Percentiles rank a stretch among this genome's conserved stretches.
Conservation (phyloP, 2,113 vertebrate species). For the Brienomyrus brachyistius region DNA sequence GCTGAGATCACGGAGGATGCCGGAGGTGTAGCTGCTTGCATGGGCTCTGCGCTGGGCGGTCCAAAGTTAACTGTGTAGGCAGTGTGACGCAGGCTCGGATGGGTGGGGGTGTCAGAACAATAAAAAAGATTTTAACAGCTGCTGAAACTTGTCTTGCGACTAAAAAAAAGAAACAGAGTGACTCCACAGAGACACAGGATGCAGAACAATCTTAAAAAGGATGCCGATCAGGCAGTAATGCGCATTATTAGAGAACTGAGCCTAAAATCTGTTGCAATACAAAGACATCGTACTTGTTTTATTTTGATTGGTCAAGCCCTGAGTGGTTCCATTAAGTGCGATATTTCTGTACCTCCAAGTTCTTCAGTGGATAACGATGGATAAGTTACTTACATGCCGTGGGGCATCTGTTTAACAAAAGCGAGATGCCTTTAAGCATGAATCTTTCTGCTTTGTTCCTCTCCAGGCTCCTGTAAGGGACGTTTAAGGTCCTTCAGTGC, state of each 20-base stretch:
- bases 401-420: not conserved
- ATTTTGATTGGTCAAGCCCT: not conserved
- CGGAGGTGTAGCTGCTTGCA: not conserved
- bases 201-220: not conserved
- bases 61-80: not conserved
- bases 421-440: not conserved
- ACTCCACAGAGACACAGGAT: not conserved
- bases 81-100: not conserved
- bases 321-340: not conserved
- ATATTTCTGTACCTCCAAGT: not conserved
- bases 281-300: not conserved
- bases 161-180: not conserved
- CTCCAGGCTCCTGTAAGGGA: not conserved
- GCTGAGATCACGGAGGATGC: not conserved
- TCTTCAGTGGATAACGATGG: not conserved
- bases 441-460: not conserved
- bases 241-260: not conserved
- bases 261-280: not conserved
- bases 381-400: not conserved
- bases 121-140: not conserved
- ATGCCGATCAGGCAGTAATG: not conserved
- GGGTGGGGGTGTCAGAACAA: not conserved
- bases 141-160: not conserved
- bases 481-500: not conserved
- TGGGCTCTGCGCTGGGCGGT: not conserved